Percentiles rank a stretch among this genome's conserved stretches.
phyloP scores from a whole-genome alignment of 2,113 vertebrate genomes.

The Zosterops hypoxanthus region DNA sequence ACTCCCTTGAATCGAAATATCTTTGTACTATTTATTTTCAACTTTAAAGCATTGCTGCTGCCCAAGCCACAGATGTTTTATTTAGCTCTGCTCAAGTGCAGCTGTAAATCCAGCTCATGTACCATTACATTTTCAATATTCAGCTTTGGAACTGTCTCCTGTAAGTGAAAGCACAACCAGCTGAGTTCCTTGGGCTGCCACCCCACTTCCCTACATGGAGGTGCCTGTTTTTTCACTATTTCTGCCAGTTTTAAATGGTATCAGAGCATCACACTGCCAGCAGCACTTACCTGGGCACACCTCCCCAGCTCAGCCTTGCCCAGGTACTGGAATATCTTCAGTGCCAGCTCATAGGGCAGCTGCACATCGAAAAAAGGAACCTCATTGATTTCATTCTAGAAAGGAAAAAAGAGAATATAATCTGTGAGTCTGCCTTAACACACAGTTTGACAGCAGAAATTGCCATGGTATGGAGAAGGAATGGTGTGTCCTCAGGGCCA shows the following conservation, averaged over 20 bases:
- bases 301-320: conserved; percentile 84
- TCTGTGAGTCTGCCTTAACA: neutral
- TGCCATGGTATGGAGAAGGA: neutral
- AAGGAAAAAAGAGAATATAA: neutral
- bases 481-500: neutral
- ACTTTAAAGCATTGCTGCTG: neutral
- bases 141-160: conserved; percentile 44
- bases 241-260: neutral
- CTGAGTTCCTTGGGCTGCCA: neutral
- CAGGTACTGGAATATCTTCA: conserved; percentile 92
- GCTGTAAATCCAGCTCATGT: conserved; percentile 3
- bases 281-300: conserved; percentile 89
- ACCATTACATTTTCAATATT: neutral
- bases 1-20: neutral
- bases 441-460: neutral
- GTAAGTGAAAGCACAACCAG: conserved; percentile 1
- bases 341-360: conserved; percentile 91
- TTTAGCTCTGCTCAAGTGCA: neutral
- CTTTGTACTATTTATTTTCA: neutral
- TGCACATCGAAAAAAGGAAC: conserved; percentile 95
- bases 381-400: conserved; percentile 94
- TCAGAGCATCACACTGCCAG: neutral
- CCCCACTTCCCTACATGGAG: neutral
- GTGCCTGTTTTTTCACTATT: neutral
- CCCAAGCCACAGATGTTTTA: neutral